Base-by-base conservation (phyloP, 2,797 vertebrate genomes). In the Gallinago nigripennis region DNA sequence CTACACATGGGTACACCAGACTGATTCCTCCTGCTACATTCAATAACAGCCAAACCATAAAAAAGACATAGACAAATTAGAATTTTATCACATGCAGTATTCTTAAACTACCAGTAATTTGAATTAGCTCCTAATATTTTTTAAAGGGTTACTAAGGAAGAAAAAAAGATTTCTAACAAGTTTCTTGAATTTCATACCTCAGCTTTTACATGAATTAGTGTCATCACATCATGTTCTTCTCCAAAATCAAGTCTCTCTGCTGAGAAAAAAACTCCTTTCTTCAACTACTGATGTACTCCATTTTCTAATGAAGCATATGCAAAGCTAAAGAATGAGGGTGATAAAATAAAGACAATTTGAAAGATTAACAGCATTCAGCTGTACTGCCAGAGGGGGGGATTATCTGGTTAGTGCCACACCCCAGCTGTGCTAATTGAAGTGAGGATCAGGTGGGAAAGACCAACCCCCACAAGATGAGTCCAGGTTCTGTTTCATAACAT, bases 301-400 rank as follows among this genome's bases (percentile, higher is more conserved):
- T 45, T 78, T 95, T 69, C 83, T 95, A 96, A 97, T 60, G 33
- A 95, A 92, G 82, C 63, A 84, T 81, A 88, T 4, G 4, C 66
- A 96, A 96, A 92, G 43, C 41, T 91, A 73, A 61, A 30, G 24
- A 82, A 91, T 11, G 53, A 87, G 53, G 56, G 66, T 91, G 83
- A 81, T 63, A 73, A 93, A 82, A 85, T 94, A 96, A 97, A 97
- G 94, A 79, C 41, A 95, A 71, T 69, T 95, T 95, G 68, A 91
- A 93, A 95, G 88, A 95, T 92, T 95, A 95, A 94, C 71, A 94
- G 82, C 88, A 90, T 90, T 95, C 94, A 94, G 89, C 88, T 96
- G 81, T 60, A 84, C 65, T 96, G 93, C 92, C 64, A 31, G 35
- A 45, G 79, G 63, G 41, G 41, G 27, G 28, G 85, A 97, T 97